phyloP scores from a whole-genome alignment of 2,113 vertebrate genomes.

The Monarcha castaneiventris region DNA sequence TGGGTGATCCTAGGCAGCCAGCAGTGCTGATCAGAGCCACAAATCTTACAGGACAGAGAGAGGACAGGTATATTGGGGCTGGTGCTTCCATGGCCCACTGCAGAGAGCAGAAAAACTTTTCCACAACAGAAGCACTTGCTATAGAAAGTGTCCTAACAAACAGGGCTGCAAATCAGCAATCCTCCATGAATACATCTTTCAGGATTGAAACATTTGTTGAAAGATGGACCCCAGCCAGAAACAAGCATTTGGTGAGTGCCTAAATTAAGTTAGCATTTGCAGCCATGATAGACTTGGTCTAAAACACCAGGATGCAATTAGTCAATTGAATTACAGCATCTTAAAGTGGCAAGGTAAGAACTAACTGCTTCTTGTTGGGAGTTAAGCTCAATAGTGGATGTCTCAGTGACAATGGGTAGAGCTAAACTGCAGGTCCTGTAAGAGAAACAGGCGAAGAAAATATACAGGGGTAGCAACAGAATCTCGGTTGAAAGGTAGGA shows the following conservation, averaged over 20 bases:
- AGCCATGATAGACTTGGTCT: slow-evolving; percentile 51
- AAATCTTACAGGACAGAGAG: neutral
- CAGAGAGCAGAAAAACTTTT: neutral
- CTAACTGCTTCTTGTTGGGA: neutral
- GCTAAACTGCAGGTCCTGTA: neutral
- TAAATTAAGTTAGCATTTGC: slow-evolving; percentile 58
- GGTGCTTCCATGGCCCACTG: neutral
- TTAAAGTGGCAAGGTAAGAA: slow-evolving; percentile 38
- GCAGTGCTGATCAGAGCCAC: neutral
- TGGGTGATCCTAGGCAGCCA: neutral
- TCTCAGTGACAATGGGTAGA: neutral
- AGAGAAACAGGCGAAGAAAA: neutral
- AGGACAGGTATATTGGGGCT: accelerated
- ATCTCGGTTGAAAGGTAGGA: neutral
- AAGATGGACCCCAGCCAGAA: slow-evolving; percentile 41
- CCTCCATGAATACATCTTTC: slow-evolving; percentile 1
- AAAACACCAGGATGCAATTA: slow-evolving; percentile 42
- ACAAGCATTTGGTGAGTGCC: slow-evolving; percentile 42
- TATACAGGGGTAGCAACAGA: neutral
- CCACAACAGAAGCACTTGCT: neutral
- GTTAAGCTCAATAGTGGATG: neutral
- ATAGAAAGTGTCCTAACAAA: neutral
- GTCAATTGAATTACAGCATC: slow-evolving; percentile 24
- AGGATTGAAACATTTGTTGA: slow-evolving; percentile 43
- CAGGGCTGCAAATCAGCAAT: slow-evolving; percentile 34